Evolutionary conservation across 2,888 invertebrate species (phyloP), one percentile per base, ranked within the genome.

Genomic region (Diadegma fenestrale): DNA sequence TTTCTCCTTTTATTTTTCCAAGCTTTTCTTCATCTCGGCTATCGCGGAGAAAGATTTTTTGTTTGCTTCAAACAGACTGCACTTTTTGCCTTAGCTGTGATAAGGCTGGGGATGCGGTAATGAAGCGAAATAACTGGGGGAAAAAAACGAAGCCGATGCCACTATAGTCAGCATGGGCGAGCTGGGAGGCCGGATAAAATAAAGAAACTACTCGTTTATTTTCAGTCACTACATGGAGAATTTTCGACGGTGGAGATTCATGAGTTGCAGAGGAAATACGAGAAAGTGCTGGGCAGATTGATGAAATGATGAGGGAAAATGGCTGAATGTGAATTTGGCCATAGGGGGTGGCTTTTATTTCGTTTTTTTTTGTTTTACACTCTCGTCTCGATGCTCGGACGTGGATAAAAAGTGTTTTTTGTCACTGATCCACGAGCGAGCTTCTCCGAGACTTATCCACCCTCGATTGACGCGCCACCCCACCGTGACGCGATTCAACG

Each of bases 401-500:
- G 1, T 26, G 1, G 8, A 45, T 7, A 68, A 45, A 68, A 68
- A 68, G 58, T 58, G 14, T 58, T 58, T 58, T 58, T 58, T 22
- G 58, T 19, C 7, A 37, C 37, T 64, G 33, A 37, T 64, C 63
- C 37, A 37, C 19, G 41, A 22, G 73, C 68, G 22, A 68, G 61
- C 51, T 81, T 45, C 80, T 77, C 58, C 43, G 64, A 82, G 69
- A 43, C 30, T 64, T 51, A 63, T 75, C 63, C 14, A 63, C 78
- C 66, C 78, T 80, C 77, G 54, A 66, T 79, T 77, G 64, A 54
- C 77, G 63, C 43, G 63, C 43, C 45, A 30, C 41, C n/a, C 66
- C 66, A 0, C 51, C 26, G 54, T 22, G 61, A 63, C 26, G 72
- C 26, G 72, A 80, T 89, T 88, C 88, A 86, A 88, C 88, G 87